phyloP scores from a whole-genome alignment of 2,113 vertebrate species.

The Speoplatyrhinus poulsoni region DNA sequence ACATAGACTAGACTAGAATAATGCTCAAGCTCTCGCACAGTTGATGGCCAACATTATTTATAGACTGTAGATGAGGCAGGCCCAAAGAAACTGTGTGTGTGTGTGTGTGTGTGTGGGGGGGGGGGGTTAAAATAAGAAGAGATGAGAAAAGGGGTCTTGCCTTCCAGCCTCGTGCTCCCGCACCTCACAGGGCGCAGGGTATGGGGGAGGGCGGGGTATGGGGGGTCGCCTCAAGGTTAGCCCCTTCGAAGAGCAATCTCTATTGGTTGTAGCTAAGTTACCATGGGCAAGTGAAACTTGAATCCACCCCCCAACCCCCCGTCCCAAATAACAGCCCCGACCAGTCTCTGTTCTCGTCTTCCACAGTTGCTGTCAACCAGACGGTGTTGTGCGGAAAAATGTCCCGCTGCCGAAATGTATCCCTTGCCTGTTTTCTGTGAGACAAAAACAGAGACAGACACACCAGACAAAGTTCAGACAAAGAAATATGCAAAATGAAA shows the following conservation, averaged over 20 bases:
- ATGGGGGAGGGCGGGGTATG: neutral
- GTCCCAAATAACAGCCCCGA: conserved; percentile 51
- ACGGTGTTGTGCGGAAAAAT: no score
- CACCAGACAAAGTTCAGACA: no score
- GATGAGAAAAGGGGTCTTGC: conserved; percentile 36
- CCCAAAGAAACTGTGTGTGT: conserved; percentile 10
- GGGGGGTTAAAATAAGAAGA: neutral
- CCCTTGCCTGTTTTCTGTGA: no score
- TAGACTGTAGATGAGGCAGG: conserved; percentile 61
- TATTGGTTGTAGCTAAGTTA: conserved; percentile 63
- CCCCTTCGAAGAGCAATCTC: conserved; percentile 64
- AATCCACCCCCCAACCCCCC: conserved; percentile 46
- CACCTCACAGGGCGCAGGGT: conserved; percentile 59
- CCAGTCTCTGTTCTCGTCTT: conserved; percentile 13
- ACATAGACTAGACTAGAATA: conserved; percentile 14
- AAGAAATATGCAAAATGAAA: no score
- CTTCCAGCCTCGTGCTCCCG: conserved; percentile 68
- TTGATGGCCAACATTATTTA: conserved; percentile 72
- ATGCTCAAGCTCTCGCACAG: conserved; percentile 45
- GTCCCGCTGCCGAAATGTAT: no score
- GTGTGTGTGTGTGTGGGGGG: conserved; percentile 19
- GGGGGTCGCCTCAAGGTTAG: conserved; percentile 79
- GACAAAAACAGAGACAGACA: no score
- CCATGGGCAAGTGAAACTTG: conserved; percentile 72
- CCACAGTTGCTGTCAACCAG: conserved; percentile 68